These are phyloP conservation scores for Haliclystus octoradiatus DNA, from an alignment of 30 jellyfish, hydroid and myxozoan species.

Conservation along the genomic window DNA sequence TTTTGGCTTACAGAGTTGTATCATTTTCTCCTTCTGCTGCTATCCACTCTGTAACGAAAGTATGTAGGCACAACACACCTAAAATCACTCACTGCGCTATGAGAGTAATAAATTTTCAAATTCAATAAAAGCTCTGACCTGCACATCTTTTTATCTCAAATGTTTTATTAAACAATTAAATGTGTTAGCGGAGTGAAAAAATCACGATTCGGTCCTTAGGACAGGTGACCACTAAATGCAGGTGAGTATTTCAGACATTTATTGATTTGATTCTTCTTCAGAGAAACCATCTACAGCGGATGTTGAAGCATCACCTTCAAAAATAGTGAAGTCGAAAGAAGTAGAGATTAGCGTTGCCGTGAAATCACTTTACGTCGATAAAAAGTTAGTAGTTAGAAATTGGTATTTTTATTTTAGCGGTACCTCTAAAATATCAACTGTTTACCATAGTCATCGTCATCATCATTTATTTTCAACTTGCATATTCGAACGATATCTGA, in stretches of 20 bases:
- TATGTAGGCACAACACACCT: no score
- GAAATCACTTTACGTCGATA: constrained; percentile 45
- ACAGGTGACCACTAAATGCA: no score
- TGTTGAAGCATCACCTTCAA: neutral
- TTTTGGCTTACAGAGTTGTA: no score
- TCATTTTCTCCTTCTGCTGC: no score
- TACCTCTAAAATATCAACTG: neutral
- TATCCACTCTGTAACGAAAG: no score
- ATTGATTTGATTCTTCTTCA: neutral
- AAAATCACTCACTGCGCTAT: no score
- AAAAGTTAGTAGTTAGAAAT: neutral
- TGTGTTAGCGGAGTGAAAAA: no score
- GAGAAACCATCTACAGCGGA: neutral
- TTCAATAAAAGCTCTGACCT: no score
- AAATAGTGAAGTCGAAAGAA: constrained; percentile 28
- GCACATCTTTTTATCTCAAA: no score
- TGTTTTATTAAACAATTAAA: no score
- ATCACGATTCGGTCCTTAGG: neutral
- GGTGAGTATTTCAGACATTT: neutral
- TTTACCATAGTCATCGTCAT: neutral
- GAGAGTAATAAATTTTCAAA: no score
- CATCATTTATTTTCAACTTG: neutral
- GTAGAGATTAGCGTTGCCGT: constrained; percentile 55
- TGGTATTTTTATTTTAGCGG: neutral
- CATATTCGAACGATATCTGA: no score